Base-by-base conservation (phyloP, 2,797 vertebrate species). In the Lithobates pipiens region DNA sequence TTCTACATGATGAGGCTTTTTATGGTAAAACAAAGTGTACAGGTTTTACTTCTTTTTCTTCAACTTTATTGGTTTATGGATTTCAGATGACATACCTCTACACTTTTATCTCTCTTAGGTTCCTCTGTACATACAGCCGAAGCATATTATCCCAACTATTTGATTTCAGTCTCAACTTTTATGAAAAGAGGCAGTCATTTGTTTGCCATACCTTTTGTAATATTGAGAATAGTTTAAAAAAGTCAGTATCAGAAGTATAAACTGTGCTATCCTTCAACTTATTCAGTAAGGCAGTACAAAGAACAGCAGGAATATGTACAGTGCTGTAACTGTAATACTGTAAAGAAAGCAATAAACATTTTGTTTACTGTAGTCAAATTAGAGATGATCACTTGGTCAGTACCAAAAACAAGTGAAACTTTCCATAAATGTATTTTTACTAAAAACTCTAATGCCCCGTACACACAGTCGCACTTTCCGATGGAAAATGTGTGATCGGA, bases 141-240 rank as follows among this genome's bases (percentile, higher is more conserved):
- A 10, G n/a, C 10, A 29, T 10, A 27, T 67, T 25, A 67, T 29
- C 13, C 5, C 65, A 67, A 29, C 65, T 67, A 8, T 25, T 67
- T 67, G n/a, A 67, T 27, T 67, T 11, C 65, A 27, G 25, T 67
- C 61, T 25, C 16, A 61, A 25, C 11, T 21, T 29, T 25, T 10
- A 67, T 67, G 25, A 67, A 67, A 67, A 67, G 9, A 65, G 61
- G n/a, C n/a, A 65, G n/a, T 67, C n/a, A 29, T 67, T 67, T 67
- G 65, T 67, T 67, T 67, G n/a, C n/a, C n/a, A 29, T 67, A 13
- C 11, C 10, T 13, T 27, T 0, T 27, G 50, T 5, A 54, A 54
- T 54, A 54, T 54, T 9, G 1, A 21, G 61, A 67, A 29, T 29
- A 10, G 23, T 25, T 27, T 10, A 67, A 67, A 29, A 42, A 7